Evolutionary conservation across 2,797 vertebrate species (phyloP).

Genomic region (Sebastes ruberrimus): DNA sequence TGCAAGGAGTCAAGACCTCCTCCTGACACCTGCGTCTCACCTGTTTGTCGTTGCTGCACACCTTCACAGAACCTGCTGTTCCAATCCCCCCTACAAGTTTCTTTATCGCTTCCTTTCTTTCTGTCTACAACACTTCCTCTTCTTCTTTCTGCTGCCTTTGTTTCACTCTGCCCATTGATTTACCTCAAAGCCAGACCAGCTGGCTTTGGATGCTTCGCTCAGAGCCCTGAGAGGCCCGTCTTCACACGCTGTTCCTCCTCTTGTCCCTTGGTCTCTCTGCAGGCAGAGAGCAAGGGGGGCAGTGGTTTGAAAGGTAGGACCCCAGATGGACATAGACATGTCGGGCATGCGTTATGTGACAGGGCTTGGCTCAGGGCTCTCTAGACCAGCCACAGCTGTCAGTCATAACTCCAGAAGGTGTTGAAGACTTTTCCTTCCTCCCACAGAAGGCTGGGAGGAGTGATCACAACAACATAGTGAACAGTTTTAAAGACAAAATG

Average conservation of each 20-base stretch:
- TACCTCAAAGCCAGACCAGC: slow-evolving; percentile 88
- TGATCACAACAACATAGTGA: slow-evolving; percentile 1
- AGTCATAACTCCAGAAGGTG: slow-evolving; percentile 76
- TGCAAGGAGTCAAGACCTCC: slow-evolving; percentile 12
- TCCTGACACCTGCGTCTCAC: slow-evolving; percentile 76
- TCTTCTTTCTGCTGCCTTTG: slow-evolving; percentile 55
- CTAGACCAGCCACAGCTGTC: slow-evolving; percentile 82
- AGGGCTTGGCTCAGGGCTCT: slow-evolving; percentile 77
- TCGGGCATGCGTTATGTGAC: slow-evolving; percentile 79
- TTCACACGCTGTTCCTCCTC: slow-evolving; percentile 83
- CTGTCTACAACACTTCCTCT: slow-evolving; percentile 48
- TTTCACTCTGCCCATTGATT: slow-evolving; percentile 61
- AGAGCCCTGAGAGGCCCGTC: slow-evolving; percentile 83
- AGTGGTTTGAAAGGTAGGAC: slow-evolving; percentile 83
- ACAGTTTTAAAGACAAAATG: neutral
- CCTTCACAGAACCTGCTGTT: slow-evolving; percentile 76
- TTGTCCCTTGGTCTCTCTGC: slow-evolving; percentile 83
- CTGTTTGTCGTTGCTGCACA: slow-evolving; percentile 73
- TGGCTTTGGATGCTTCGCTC: slow-evolving; percentile 88
- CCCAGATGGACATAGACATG: slow-evolving; percentile 85
- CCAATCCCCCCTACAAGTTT: slow-evolving; percentile 43
- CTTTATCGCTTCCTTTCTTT: slow-evolving; percentile 54
- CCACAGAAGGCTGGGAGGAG: slow-evolving; percentile 41
- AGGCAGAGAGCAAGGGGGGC: slow-evolving; percentile 77
- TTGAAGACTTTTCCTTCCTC: slow-evolving; percentile 48